Evolutionary conservation across 1,140 invertebrate species (phyloP), one percentile per base, ranked within the genome.

Genomic region (Drosophila mojavensis): DNA sequence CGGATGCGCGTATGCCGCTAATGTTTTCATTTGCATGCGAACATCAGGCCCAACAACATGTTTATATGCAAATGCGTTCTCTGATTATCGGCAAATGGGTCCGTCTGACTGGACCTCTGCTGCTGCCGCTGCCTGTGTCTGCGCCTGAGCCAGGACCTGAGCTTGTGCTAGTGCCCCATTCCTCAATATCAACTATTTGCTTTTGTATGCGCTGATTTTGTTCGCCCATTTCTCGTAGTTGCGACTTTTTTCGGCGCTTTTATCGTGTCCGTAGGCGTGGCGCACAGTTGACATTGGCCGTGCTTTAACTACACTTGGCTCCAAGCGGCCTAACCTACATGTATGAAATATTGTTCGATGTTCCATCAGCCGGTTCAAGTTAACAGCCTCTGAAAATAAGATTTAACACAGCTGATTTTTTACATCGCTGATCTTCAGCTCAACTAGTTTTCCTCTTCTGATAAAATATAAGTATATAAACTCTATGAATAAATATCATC

Each of bases 21-120:
- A 89, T 88, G 83, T 89, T 88, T 88, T 88, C 84, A 89, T 88
- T 88, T 88, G 83, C 84, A 88, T 88, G 84, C 77, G 67, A 72
- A 76, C 83, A 82, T 65, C 79, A 75, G n/a, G 30, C 39, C 75
- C 79, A 79, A 77, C 76, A 80, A 73, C 79, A 78, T 68, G 84
- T 89, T 80, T 75, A 70, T 88, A 89, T 89, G 83, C 84, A 89
- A 89, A 88, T 88, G 77, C 48, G 69, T 75, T 53, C 84, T 53
- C 71, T 83, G 83, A 89, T 88, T 88, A 88, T 89, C 77, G 78
- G 69, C 64, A 58, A 39, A 36, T 56, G 20, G 53, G n/a, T 15
- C 39, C 59, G 28, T 62, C 33, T 63, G 17, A 43, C 50, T 50
- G 30, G 3, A n/a, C 28, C n/a, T 20, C 30, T 54, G 28, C 13